phyloP scores from a whole-genome alignment of 2,888 invertebrate genomes.

The Spatulosminthurus flaviceps region DNA sequence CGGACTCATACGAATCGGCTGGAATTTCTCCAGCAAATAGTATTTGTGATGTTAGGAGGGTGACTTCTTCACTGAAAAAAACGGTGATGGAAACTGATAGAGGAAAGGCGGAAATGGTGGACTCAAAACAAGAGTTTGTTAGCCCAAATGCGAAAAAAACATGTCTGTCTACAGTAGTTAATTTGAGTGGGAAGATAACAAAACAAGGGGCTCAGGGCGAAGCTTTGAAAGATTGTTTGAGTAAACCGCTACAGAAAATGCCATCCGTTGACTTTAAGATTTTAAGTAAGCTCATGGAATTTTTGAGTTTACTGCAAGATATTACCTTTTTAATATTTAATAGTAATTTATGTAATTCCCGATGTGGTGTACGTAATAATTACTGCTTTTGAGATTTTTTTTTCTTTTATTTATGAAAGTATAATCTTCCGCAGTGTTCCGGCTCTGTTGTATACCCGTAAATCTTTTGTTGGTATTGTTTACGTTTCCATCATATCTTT shows the following conservation, averaged over 20 bases:
- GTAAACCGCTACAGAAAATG: slow-evolving; percentile 60
- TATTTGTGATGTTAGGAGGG: background rate
- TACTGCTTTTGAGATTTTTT: slow-evolving; percentile 12
- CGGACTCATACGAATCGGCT: slow-evolving; percentile 21
- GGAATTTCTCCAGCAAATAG: background rate
- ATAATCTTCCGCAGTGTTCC: background rate
- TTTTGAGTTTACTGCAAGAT: slow-evolving; percentile 5
- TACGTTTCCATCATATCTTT: background rate
- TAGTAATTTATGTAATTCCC: background rate
- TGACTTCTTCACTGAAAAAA: background rate
- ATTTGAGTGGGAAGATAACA: background rate
- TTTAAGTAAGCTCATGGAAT: slow-evolving; percentile 37
- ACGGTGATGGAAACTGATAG: background rate
- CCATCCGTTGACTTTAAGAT: slow-evolving; percentile 61
- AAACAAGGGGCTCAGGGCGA: slow-evolving; percentile 1
- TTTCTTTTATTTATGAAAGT: slow-evolving; percentile 9
- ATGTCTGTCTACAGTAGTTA: slow-evolving; percentile 2
- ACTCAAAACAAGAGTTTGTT: background rate
- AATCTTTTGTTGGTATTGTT: slow-evolving; percentile 14
- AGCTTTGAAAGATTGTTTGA: background rate
- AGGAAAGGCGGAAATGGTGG: background rate
- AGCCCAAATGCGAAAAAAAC: background rate
- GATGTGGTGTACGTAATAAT: background rate
- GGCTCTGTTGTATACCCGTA: slow-evolving; percentile 14
- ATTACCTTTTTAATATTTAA: background rate